These are phyloP conservation scores for Ceryle rudis DNA, from an alignment of 2,797 vertebrate genomes.

Conservation along the genomic window DNA sequence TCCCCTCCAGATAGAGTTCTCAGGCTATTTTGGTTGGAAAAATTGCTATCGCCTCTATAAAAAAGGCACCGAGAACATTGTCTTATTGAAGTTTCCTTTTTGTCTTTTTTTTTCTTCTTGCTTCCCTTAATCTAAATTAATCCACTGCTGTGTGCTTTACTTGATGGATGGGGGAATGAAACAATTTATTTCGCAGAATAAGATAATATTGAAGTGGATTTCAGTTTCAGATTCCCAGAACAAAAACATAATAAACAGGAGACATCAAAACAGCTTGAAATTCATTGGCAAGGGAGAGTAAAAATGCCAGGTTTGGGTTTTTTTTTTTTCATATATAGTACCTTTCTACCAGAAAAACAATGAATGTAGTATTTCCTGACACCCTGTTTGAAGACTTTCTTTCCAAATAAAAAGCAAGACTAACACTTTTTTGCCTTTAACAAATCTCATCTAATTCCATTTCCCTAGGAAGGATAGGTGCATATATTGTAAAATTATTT, in stretches of 20 bases:
- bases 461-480: neutral
- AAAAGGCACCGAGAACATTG: neutral
- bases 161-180: conserved; percentile 10
- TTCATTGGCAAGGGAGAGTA: neutral
- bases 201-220: conserved; percentile 47
- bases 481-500: neutral
- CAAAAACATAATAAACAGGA: conserved; percentile 5
- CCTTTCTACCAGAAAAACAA: neutral
- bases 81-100: neutral
- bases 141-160: neutral
- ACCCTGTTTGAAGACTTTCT: neutral
- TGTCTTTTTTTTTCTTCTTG: neutral
- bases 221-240: conserved; percentile 21
- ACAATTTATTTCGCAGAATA: conserved; percentile 42
- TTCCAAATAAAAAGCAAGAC: neutral
- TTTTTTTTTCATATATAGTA: neutral
- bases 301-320: neutral
- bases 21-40: neutral
- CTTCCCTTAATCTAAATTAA: conserved; percentile 55
- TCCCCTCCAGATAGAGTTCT: neutral
- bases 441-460: neutral
- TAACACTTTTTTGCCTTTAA: neutral
- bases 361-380: neutral
- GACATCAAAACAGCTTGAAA: conserved; percentile 9
- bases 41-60: neutral